Base-by-base conservation (phyloP, 2,113 vertebrate genomes). In the Cheilinus undulatus region DNA sequence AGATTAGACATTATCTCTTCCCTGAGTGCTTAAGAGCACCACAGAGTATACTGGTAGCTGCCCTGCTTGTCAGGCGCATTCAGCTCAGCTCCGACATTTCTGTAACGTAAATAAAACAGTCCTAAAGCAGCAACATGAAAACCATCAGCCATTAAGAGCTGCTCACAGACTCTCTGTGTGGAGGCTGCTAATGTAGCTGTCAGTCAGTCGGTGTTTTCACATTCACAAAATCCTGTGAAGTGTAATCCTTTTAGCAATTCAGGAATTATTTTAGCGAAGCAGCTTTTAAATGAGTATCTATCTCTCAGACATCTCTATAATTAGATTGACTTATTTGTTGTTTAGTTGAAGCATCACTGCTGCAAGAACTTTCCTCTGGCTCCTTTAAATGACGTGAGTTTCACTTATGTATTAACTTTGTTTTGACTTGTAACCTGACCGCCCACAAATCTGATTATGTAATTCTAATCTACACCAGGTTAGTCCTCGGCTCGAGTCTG, bases 1-100 rank as follows among this genome's bases (percentile, higher is more conserved):
- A 85, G 80, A 86, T 84, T 76, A 88, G 74, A 86, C 76, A 63
- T 69, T 57, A 85, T 85, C 82, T 86, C 38, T 43, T 51, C 24
- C 14, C 78, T 66, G 78, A 76, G 88, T 73, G 76, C 76, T 79
- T 73, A 67, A 81, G 38, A 83, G 78, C 52, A 57, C 27, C 75
- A 50, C 69, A 62, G 48, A 82, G 71, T 49, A 46, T 43, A 32
- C 52, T 42, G 36, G 48, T 56, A 65, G 70, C 59, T 52, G 74
- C 51, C 46, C 24, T n/a, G 27, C 58, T 65, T 71, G 65, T 77
- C 57, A 40, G 13, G 63, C 62, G 22, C 73, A 63, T 73, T 77
- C 81, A 71, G 61, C 71, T 69, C 74, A 23, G 60, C 81, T 81
- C 32, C 5, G 11, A 76, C 54, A 62, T 76, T 78, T 66, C 28